Base-by-base conservation (phyloP, 2,113 vertebrate genomes). In the Rhipidura dahli region DNA sequence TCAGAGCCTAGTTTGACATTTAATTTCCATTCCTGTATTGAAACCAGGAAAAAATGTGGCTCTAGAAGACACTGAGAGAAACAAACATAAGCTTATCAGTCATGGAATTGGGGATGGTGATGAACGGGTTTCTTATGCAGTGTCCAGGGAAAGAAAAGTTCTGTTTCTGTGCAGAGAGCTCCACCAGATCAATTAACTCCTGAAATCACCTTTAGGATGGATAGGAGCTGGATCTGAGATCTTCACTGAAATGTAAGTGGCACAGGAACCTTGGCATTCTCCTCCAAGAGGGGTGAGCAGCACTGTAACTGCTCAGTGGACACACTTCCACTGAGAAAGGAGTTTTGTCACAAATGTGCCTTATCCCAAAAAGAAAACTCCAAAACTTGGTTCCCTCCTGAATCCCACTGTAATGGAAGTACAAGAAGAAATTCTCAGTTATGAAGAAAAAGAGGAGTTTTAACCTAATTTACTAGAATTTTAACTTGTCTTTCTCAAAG, bases 1-100 rank as follows among this genome's bases (percentile, higher is more conserved):
- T 54, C 68, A 92, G 73, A 78, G 75, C 24, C 42, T 75, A 42
- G 57, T 73, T 61, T 81, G 77, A 95, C 17, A 89, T 92, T 88
- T 91, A 26, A 95, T 76, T 92, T 97, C 73, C 56, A 85, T 94
- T 89, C 80, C 71, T 63, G 20, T 85, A 75, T 26, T 76, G 75
- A 63, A 95, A 69, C 31, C 39, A 33, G 69, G 87, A 68, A 87
- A 92, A 86, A 16, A 39, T 10, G 11, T 91, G 66, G 61, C 75
- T 91, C 42, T 50, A 61, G 70, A 90, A 92, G 86, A 64, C 24
- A 57, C 13, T 15, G 49, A 83, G 56, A 90, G 65, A 75, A 77
- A 87, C 49, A 91, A 91, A 94, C 28, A 69, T 0, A 68, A 92
- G 45, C 61, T 87, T 20, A 92, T 86, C 82, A 56, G 76, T 80